These are phyloP conservation scores for Pygoscelis adeliae DNA, from an alignment of 2,113 vertebrate genomes.

Conservation along the genomic window DNA sequence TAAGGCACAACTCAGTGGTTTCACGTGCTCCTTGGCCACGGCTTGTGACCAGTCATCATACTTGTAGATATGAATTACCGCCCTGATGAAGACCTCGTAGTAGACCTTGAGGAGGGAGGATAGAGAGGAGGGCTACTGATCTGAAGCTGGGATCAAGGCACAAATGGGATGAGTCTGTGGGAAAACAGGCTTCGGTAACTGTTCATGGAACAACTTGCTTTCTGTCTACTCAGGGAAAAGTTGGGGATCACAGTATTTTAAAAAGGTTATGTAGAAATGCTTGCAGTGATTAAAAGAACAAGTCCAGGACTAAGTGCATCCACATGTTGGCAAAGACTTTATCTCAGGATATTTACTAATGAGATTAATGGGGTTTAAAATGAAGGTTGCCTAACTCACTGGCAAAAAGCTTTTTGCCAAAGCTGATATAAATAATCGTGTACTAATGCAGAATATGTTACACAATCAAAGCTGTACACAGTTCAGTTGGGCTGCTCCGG, in stretches of 20 bases:
- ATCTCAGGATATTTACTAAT: background rate
- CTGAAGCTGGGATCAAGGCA: background rate
- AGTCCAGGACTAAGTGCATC: background rate
- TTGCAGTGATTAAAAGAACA: background rate
- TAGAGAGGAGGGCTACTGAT: background rate
- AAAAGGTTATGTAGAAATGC: no score
- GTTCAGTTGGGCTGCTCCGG: background rate
- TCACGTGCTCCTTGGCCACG: no score
- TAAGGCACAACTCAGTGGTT: no score
- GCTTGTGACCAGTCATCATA: no score
- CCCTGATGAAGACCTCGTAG: no score
- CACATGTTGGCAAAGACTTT: background rate
- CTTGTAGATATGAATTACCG: no score
- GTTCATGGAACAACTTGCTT: background rate
- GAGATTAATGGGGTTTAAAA: background rate
- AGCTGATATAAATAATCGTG: background rate
- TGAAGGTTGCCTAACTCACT: background rate
- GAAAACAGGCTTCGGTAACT: background rate
- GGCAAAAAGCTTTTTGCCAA: background rate
- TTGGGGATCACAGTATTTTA: no score
- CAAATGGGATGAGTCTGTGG: background rate
- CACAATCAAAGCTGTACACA: background rate
- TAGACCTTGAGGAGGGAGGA: no score
- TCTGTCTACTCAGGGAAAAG: background rate
- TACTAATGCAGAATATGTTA: background rate